Evolutionary conservation across 2,113 vertebrate genomes (phyloP).

Genomic region (Condylura cristata): DNA sequence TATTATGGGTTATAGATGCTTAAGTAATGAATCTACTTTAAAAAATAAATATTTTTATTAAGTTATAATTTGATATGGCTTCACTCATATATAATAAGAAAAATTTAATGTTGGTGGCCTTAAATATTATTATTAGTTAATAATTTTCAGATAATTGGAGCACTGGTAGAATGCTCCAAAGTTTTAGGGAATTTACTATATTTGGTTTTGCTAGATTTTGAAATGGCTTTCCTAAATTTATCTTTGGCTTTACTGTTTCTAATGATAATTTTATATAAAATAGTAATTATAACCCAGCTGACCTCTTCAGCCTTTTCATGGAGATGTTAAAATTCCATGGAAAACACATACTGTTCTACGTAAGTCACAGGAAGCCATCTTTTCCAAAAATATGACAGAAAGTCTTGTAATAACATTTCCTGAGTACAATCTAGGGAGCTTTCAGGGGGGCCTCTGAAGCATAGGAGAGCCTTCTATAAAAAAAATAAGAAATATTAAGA

Average conservation of each 20-base stretch:
- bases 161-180: background rate
- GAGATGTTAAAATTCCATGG: slow-evolving; percentile 74
- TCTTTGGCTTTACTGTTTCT: background rate
- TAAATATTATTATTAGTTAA: slow-evolving; percentile 12
- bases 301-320: slow-evolving; percentile 51
- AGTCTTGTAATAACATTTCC: slow-evolving; percentile 85
- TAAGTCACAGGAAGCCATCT: slow-evolving; percentile 81
- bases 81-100: background rate
- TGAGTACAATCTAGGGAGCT: slow-evolving; percentile 81
- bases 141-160: slow-evolving; percentile 49
- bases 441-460: slow-evolving; percentile 79
- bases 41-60: slow-evolving; percentile 1
- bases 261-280: slow-evolving; percentile 57
- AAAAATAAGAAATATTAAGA: slow-evolving; percentile 85
- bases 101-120: background rate
- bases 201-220: slow-evolving; percentile 37
- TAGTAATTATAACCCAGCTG: slow-evolving; percentile 53
- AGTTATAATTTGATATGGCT: background rate
- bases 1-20: background rate
- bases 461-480: slow-evolving; percentile 75
- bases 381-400: slow-evolving; percentile 82
- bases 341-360: slow-evolving; percentile 56
- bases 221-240: slow-evolving; percentile 19
- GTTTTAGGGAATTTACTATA: background rate
- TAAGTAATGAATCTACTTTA: background rate